Conservation (phyloP, 64 coral and sea anemone genomes). For the Pachyseris speciosa region DNA sequence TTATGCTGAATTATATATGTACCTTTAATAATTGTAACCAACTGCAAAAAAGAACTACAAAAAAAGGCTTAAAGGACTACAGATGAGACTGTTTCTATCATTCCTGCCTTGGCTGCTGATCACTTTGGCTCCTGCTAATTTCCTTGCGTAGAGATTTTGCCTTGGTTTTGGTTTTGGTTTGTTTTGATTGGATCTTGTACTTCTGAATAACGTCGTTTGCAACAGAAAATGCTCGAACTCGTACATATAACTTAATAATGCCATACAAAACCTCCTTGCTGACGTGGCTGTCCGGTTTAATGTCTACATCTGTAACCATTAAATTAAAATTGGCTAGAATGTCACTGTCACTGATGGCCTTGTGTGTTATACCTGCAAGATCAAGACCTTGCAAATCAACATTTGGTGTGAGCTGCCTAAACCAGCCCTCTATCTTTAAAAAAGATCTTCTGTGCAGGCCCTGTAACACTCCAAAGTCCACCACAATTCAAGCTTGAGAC, state of each 20-base stretch:
- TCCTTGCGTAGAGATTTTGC: constrained; percentile 60
- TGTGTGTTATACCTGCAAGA: constrained; percentile 16
- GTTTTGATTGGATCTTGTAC: constrained; percentile 49
- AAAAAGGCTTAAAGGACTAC: too few species aligned
- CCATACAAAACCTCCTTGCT: too few species aligned
- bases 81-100: too few species aligned
- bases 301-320: constrained; percentile 24
- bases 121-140: too few species aligned
- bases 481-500: constrained; percentile 9
- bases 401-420: constrained; percentile 29
- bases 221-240: constrained; percentile 40
- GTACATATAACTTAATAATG: constrained; percentile 61
- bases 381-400: constrained; percentile 19
- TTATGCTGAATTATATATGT: too few species aligned
- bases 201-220: constrained; percentile 52
- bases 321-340: constrained; percentile 46
- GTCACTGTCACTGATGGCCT: constrained; percentile 53
- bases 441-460: constrained; percentile 6
- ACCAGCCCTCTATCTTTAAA: constrained; percentile 22
- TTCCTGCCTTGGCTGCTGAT: too few species aligned
- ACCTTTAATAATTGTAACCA: too few species aligned
- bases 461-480: constrained; percentile 12
- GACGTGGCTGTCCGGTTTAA: constrained; percentile 56
- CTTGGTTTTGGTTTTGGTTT: too few species aligned
- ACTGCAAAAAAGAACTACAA: too few species aligned